Base-by-base conservation (phyloP, 2,113 vertebrate species). In the Salvelinus fontinalis region DNA sequence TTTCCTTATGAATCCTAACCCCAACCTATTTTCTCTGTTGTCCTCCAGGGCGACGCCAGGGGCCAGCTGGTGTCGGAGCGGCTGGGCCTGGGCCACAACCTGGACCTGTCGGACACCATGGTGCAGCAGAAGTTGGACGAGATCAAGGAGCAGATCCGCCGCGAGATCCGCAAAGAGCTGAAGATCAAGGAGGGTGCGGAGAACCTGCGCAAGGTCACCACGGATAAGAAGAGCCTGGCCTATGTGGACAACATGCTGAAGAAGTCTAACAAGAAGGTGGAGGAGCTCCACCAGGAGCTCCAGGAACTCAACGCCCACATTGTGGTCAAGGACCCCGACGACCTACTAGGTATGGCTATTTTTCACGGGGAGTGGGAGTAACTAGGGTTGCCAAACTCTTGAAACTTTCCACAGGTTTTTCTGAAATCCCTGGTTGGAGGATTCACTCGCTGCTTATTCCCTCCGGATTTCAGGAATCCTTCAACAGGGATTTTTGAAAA, bases 181-280 rank as follows among this genome's bases (percentile, higher is more conserved):
- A 99, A 99, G 93, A 99, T 99, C 88, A 99, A 99, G 92, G 98
- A 98, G 87, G 98, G 98, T 76, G 96, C 97, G 0, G 97, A 99
- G 93, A 99, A 99, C 91, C 93, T 99, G 80, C 95, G 97, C 76
- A 98, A 95, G 90, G 98, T 98, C 76, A 99, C 97, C 84, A 99
- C 97, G 0, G 97, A 99, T 92, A 99, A 99, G 94, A 99, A 99
- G 94, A 99, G 93, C 89, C 94, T 99, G 93, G 97, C 97, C 3
- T 99, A 98, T 68, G 97, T 99, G 78, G 98, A 99, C 92, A 97
- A 98, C 92, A 97, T 99, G 95, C 94, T 99, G 88, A 99, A 99
- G 92, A 98, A 98, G 83, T 99, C 97, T 0, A 99, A 96, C 90
- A 99, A 99, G 92, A 99, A 99, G 86, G 93, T 99, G 27, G 97